phyloP scores from a whole-genome alignment of 2,797 vertebrate species.

The Onychomys arenicola region DNA sequence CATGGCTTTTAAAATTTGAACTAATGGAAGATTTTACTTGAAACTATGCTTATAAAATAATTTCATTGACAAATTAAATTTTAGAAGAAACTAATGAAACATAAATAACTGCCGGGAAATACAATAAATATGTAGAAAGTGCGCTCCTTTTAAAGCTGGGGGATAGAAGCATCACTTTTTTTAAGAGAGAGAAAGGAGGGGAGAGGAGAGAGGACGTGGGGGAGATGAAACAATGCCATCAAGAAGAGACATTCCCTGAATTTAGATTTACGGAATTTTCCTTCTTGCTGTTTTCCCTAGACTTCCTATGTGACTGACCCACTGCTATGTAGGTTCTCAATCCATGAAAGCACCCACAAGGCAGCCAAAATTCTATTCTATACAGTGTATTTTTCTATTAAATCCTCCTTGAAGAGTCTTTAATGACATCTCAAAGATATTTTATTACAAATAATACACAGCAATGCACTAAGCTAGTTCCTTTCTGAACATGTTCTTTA shows the following conservation, averaged over 20 bases:
- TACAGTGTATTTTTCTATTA: neutral
- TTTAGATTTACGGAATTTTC: slow-evolving; percentile 63
- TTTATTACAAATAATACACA: slow-evolving; percentile 12
- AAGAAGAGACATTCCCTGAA: neutral
- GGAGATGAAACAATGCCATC: neutral
- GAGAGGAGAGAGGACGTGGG: neutral
- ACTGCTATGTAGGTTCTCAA: slow-evolving; percentile 29
- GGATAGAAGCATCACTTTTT: slow-evolving; percentile 57
- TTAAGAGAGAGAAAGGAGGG: fast-evolving
- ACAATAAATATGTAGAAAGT: neutral
- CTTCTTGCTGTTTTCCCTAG: neutral
- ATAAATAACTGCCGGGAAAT: neutral
- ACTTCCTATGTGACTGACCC: neutral
- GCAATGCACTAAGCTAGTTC: neutral
- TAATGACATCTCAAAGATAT: neutral
- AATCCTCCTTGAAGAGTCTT: slow-evolving; percentile 17
- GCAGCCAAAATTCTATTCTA: neutral
- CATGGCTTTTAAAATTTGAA: slow-evolving; percentile 27
- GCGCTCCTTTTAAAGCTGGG: slow-evolving; percentile 13
- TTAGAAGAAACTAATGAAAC: slow-evolving; percentile 32
- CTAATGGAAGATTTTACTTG: slow-evolving; percentile 28
- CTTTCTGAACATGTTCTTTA: slow-evolving; percentile 54
- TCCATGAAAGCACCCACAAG: slow-evolving; percentile 35
- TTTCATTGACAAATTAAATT: slow-evolving; percentile 30
- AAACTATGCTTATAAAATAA: neutral